phyloP scores from a whole-genome alignment of 2,888 invertebrate species.

The Parascotia fuliginaria region DNA sequence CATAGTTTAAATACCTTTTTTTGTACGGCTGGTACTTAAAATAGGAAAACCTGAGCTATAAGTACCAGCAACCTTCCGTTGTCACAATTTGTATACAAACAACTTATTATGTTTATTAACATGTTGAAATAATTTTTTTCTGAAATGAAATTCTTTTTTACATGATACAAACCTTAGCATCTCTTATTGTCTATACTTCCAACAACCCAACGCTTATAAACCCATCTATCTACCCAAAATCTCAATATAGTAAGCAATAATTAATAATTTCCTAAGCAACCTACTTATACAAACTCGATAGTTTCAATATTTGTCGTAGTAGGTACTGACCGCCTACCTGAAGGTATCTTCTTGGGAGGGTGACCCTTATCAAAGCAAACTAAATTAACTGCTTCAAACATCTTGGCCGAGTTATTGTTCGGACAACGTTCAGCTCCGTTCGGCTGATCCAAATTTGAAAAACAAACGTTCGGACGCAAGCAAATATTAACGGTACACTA shows the following conservation, averaged over 20 bases:
- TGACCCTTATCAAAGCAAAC: slow-evolving; percentile 82
- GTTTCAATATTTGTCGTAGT: slow-evolving; percentile 72
- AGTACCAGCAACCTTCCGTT: no score
- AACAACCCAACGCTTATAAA: neutral
- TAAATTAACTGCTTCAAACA: slow-evolving; percentile 83
- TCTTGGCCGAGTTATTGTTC: slow-evolving; percentile 83
- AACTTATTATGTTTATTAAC: no score
- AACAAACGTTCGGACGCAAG: slow-evolving; percentile 66
- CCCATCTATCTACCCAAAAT: slow-evolving; percentile 8
- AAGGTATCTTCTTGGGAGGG: slow-evolving; percentile 66
- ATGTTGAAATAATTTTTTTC: no score
- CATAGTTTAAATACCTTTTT: no score
- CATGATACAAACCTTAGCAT: neutral
- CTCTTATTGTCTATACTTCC: neutral
- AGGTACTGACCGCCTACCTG: slow-evolving; percentile 75
- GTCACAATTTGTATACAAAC: no score
- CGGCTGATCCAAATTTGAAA: slow-evolving; percentile 71
- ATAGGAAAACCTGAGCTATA: no score
- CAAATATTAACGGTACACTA: slow-evolving; percentile 64
- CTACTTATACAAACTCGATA: slow-evolving; percentile 53
- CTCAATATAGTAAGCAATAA: slow-evolving; percentile 41
- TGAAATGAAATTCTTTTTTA: neutral
- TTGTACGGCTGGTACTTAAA: no score
- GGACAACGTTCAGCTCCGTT: slow-evolving; percentile 41
- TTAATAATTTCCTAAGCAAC: slow-evolving; percentile 47